Evolutionary conservation across 2,888 invertebrate species (phyloP).

Genomic region (Minunthozetes semirufus): DNA sequence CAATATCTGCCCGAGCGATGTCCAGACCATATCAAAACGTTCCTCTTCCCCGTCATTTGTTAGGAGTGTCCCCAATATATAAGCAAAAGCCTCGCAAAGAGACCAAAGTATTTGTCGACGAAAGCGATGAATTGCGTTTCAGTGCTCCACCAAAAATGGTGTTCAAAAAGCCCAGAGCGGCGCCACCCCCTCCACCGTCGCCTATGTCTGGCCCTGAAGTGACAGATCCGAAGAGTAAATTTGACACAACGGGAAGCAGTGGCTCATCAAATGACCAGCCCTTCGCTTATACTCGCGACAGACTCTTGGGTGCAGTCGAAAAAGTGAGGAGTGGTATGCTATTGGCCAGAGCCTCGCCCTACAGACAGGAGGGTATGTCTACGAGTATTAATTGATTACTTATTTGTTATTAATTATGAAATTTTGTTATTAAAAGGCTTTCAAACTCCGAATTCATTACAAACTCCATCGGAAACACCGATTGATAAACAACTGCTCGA

Average conservation of each 20-base stretch:
- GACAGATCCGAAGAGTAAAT: not conserved
- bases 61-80: constrained; percentile 10
- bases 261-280: constrained; percentile 38
- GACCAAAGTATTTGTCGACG: not conserved
- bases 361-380: constrained; percentile 26
- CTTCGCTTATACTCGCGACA: constrained; percentile 45
- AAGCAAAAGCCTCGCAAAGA: constrained; percentile 1
- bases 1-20: constrained; percentile 28
- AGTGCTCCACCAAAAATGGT: constrained; percentile 22
- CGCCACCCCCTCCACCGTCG: constrained; percentile 21
- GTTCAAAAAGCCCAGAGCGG: constrained; percentile 19
- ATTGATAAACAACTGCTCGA: not conserved
- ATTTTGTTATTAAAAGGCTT: not conserved
- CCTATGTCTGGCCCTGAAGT: not conserved
- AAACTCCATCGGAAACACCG: constrained; percentile 25
- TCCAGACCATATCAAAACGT: constrained; percentile 35
- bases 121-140: constrained; percentile 22
- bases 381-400: not conserved
- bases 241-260: constrained; percentile 20
- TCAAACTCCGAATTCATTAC: constrained; percentile 5
- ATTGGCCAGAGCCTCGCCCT: constrained; percentile 33
- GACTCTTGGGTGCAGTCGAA: constrained; percentile 45
- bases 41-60: constrained; percentile 19
- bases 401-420: not conserved
- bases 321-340: constrained; percentile 43